These are phyloP conservation scores for Marasmarcha lunaedactyla DNA, from an alignment of 2,888 invertebrate species.

Conservation along the genomic window DNA sequence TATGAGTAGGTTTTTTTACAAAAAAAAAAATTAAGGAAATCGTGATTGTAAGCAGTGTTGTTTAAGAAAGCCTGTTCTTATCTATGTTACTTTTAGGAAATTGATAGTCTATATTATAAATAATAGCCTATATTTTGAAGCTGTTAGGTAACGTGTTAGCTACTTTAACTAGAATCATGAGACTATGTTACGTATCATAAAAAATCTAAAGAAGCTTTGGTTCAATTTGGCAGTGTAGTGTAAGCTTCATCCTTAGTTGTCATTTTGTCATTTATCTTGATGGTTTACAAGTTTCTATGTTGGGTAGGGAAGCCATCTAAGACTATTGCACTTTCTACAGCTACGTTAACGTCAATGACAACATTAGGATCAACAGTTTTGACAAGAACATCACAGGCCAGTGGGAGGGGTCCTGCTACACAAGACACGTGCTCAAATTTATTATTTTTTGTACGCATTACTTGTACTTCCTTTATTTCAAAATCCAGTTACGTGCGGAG, in stretches of 20 bases:
- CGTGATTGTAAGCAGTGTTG: too few species aligned
- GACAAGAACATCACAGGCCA: constrained; percentile 32
- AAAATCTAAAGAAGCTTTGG: constrained; percentile 25
- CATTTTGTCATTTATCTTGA: constrained; percentile 17
- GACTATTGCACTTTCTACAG: constrained; percentile 2
- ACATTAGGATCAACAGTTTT: constrained; percentile 34
- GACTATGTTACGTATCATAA: background rate
- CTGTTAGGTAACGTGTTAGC: constrained; percentile 17
- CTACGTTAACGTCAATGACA: constrained; percentile 56
- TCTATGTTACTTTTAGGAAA: too few species aligned
- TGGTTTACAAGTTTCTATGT: constrained; percentile 11
- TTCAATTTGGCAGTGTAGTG: constrained; percentile 39
- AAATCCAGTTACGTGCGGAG: constrained; percentile 58
- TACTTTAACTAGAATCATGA: background rate
- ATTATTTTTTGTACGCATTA: constrained; percentile 63
- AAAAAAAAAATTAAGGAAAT: too few species aligned
- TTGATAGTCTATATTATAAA: too few species aligned
- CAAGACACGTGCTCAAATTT: constrained; percentile 63
- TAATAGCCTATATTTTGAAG: too few species aligned
- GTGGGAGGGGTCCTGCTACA: constrained; percentile 56
- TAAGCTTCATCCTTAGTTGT: constrained; percentile 42
- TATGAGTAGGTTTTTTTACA: background rate
- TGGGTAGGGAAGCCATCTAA: constrained; percentile 22
- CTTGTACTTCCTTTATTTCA: constrained; percentile 64
- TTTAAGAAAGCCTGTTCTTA: too few species aligned